Evolutionary conservation across 2,113 vertebrate species (phyloP).

Genomic region (Thoracochromis brauschi): DNA sequence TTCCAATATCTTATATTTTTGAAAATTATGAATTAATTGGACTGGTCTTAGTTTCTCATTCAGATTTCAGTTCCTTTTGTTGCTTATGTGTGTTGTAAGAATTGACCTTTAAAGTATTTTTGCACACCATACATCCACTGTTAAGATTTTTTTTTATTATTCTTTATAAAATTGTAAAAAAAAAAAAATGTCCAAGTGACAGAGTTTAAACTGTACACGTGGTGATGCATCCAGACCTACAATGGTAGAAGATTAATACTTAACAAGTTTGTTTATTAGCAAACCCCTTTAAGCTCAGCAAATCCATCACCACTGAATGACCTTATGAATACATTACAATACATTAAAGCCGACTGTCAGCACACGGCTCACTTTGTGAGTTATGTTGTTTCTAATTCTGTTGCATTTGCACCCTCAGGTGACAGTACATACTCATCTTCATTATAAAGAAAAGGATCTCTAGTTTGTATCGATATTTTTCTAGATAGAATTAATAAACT

Average conservation of each 20-base stretch:
- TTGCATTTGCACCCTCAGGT: slow-evolving; percentile 39
- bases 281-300: slow-evolving; percentile 20
- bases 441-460: neutral
- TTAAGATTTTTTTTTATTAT: neutral
- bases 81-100: neutral
- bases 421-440: slow-evolving; percentile 15
- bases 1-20: neutral
- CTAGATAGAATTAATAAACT: neutral
- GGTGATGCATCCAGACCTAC: neutral
- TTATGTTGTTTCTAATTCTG: slow-evolving; percentile 41
- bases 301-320: slow-evolving; percentile 51
- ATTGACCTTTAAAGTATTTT: neutral
- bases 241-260: slow-evolving; percentile 5
- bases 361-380: slow-evolving; percentile 50
- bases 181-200: neutral
- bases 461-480: neutral
- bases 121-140: neutral
- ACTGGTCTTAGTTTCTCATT: neutral
- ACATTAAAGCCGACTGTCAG: slow-evolving; percentile 65
- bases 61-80: neutral
- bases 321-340: slow-evolving; percentile 69
- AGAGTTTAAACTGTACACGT: neutral
- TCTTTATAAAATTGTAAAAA: neutral
- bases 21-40: neutral
- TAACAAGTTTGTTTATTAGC: slow-evolving; percentile 42